phyloP scores from a whole-genome alignment of 2,888 invertebrate genomes.

The Nomada flava region DNA sequence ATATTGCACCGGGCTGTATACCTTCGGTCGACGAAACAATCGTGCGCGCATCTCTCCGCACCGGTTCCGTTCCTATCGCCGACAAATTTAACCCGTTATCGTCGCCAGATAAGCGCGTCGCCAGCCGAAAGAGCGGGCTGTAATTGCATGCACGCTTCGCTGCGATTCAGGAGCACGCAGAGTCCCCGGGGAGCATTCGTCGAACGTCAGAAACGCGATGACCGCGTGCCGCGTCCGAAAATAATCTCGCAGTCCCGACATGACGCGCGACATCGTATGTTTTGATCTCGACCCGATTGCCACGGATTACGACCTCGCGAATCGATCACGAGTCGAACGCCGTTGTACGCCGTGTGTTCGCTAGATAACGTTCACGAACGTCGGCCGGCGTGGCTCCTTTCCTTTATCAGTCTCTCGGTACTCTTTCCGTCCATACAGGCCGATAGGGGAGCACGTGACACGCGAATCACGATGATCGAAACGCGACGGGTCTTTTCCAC shows the following conservation, averaged over 20 bases:
- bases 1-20: background rate
- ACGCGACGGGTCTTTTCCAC: background rate
- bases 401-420: background rate
- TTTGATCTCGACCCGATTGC: conserved; percentile 65
- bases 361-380: too few relatives aligned
- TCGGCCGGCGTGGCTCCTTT: background rate
- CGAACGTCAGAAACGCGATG: conserved; percentile 39
- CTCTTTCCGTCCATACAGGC: background rate
- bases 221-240: conserved; percentile 61
- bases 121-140: too few relatives aligned
- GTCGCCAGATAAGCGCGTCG: background rate
- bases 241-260: conserved; percentile 59
- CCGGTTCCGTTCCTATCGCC: too few relatives aligned
- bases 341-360: too few relatives aligned
- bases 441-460: background rate
- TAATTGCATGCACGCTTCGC: background rate
- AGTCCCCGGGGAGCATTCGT: background rate
- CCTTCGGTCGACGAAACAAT: background rate
- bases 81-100: background rate
- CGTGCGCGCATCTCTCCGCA: too few relatives aligned
- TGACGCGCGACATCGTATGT: conserved; percentile 20
- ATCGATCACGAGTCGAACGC: conserved; percentile 21
- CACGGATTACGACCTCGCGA: conserved; percentile 43
- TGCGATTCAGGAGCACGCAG: background rate
- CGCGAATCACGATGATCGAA: background rate